phyloP scores from a whole-genome alignment of 2,797 vertebrate genomes.

The Coilia nasus region DNA sequence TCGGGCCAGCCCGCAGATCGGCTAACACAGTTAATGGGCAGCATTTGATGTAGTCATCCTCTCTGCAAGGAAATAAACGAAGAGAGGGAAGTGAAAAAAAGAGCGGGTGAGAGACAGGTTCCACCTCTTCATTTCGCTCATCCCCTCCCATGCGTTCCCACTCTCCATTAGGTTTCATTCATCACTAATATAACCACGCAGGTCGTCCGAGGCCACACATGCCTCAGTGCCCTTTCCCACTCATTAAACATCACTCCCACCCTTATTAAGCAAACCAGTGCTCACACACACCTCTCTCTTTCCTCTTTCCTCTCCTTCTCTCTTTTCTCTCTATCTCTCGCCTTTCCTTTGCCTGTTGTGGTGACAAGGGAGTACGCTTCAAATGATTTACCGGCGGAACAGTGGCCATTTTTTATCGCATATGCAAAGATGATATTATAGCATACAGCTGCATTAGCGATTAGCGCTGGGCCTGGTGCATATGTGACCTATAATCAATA shows the following conservation, averaged over 20 bases:
- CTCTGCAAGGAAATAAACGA: not conserved
- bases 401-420: not conserved
- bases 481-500: constrained; percentile 81
- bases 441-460: not conserved
- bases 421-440: not conserved
- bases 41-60: constrained; percentile 9
- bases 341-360: not conserved
- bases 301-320: not conserved
- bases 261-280: constrained; percentile 51
- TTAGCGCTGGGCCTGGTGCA: constrained; percentile 52
- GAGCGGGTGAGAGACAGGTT: constrained; percentile 58
- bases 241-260: constrained; percentile 79
- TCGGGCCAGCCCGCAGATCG: not conserved
- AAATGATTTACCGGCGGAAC: not conserved
- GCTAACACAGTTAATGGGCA: not conserved
- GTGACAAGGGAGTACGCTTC: not conserved
- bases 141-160: constrained; percentile 78
- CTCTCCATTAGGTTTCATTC: constrained; percentile 79
- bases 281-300: constrained; percentile 44
- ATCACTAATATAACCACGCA: constrained; percentile 52
- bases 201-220: constrained; percentile 46
- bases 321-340: not conserved
- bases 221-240: constrained; percentile 71
- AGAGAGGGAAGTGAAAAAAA: constrained; percentile 32
- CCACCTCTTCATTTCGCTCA: constrained; percentile 76